Evolutionary conservation across 1,140 invertebrate species (phyloP).

Genomic region (Caenorhabditis brenneri): DNA sequence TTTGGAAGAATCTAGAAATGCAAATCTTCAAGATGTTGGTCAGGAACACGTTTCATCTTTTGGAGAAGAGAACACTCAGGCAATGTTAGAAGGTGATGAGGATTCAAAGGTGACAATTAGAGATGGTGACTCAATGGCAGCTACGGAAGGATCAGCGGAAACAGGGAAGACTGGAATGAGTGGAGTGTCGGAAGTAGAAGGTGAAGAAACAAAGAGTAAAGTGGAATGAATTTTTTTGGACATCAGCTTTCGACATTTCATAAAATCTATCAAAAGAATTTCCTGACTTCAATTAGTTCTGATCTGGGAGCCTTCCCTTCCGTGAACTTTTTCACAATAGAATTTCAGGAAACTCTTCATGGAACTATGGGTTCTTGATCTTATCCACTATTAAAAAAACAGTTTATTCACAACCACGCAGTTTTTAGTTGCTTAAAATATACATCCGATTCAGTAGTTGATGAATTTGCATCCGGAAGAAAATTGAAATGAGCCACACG

Average conservation of each 20-base stretch:
- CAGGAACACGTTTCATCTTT: background rate
- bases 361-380: too few relatives aligned
- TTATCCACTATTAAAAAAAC: too few relatives aligned
- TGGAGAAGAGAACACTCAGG: background rate
- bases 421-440: background rate
- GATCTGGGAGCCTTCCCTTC: too few relatives aligned
- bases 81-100: background rate
- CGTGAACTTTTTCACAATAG: too few relatives aligned
- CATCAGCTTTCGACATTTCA: too few relatives aligned
- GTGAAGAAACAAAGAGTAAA: too few relatives aligned
- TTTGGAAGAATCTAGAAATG: constrained; percentile 21
- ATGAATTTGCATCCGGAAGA: background rate
- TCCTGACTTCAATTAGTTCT: too few relatives aligned
- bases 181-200: background rate
- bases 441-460: background rate
- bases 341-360: too few relatives aligned
- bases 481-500: background rate
- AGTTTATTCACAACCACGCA: background rate
- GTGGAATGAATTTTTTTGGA: too few relatives aligned
- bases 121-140: too few relatives aligned
- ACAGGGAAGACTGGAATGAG: too few relatives aligned
- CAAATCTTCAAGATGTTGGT: constrained; percentile 2
- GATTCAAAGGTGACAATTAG: background rate
- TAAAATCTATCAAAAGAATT: too few relatives aligned
- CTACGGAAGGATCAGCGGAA: background rate